These are phyloP conservation scores for Phortica magna DNA, from an alignment of 2,888 invertebrate species.

Conservation along the genomic window DNA sequence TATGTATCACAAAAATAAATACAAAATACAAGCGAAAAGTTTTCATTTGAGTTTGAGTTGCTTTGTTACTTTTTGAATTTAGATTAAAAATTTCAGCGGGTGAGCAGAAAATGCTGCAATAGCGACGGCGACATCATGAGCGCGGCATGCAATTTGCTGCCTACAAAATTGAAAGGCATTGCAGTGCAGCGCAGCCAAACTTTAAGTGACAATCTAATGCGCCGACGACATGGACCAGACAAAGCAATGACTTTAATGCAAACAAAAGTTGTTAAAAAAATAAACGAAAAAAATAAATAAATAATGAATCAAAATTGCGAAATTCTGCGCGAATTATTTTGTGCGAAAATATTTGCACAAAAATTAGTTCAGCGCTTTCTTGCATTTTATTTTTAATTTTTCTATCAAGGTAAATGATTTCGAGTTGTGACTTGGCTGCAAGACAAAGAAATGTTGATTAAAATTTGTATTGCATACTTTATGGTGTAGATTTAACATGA, in stretches of 20 bases:
- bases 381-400: not conserved
- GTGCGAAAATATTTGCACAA: not conserved
- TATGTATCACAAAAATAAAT: conserved; percentile 40
- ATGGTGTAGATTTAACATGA: not conserved
- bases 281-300: no score
- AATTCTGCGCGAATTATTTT: not conserved
- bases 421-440: no score
- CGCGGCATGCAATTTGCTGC: not conserved
- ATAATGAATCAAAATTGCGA: not conserved
- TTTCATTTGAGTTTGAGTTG: conserved; percentile 25
- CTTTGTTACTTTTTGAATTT: conserved; percentile 26
- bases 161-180: conserved; percentile 9
- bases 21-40: conserved; percentile 7
- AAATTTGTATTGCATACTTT: not conserved
- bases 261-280: not conserved
- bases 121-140: not conserved
- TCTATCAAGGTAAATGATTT: no score
- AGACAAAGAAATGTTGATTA: not conserved
- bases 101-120: not conserved
- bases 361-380: not conserved
- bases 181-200: not conserved
- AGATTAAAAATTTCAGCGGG: conserved; percentile 17
- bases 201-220: not conserved
- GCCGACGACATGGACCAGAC: not conserved
- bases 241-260: not conserved